Conservation (phyloP, 1,140 invertebrate species). For the Neelides sp. region DNA sequence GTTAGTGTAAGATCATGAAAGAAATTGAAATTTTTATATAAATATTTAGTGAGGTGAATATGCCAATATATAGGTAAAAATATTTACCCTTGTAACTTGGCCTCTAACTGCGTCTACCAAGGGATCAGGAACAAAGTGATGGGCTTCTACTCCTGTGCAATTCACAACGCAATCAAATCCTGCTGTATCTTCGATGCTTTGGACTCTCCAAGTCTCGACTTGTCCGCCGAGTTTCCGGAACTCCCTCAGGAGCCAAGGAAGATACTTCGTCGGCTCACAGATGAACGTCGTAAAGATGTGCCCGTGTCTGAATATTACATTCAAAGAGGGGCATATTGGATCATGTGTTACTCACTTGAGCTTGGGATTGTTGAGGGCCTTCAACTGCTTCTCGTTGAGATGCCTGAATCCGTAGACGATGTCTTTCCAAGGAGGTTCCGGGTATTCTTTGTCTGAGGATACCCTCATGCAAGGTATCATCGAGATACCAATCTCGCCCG, state of each 20-base stretch:
- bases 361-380: conserved; percentile 36
- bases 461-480: conserved; percentile 46
- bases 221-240: conserved; percentile 45
- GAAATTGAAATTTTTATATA: not conserved
- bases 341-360: conserved; percentile 19
- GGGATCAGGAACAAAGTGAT: conserved; percentile 44
- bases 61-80: conserved; percentile 5
- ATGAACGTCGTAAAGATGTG: conserved; percentile 49
- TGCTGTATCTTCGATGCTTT: conserved; percentile 41
- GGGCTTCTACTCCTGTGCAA: conserved; percentile 53
- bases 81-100: conserved; percentile 48
- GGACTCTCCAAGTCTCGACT: conserved; percentile 40
- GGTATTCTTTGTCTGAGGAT: conserved; percentile 31
- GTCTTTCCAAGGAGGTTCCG: conserved; percentile 30
- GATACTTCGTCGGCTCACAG: conserved; percentile 43
- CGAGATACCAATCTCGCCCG: conserved; percentile 44
- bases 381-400: conserved; percentile 40
- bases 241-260: conserved; percentile 47
- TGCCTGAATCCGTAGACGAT: conserved; percentile 45
- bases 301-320: conserved; percentile 41
- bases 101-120: conserved; percentile 51
- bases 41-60: not conserved
- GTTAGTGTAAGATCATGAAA: not conserved
- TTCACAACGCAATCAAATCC: conserved; percentile 57
- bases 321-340: not conserved